These are phyloP conservation scores for Heliocidaris tuberculata DNA, from an alignment of 35 echinoderm and acorn worm genomes.

Conservation along the genomic window DNA sequence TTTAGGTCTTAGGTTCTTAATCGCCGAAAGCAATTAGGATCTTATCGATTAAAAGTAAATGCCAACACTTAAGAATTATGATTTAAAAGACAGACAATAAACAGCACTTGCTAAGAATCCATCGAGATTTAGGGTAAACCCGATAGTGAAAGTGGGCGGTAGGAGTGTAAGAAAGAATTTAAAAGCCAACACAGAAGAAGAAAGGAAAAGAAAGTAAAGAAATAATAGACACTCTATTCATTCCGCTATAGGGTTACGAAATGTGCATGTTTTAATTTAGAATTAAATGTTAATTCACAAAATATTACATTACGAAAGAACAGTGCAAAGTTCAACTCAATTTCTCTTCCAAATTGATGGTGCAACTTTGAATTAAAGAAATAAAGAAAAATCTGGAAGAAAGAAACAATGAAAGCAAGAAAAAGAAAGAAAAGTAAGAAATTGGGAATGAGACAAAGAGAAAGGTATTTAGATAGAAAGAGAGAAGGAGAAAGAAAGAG, in stretches of 20 bases:
- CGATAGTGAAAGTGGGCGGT: too few species aligned
- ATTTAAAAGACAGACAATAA: not conserved
- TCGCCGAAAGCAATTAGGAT: not conserved
- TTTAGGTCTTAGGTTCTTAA: not conserved
- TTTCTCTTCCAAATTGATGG: too few species aligned
- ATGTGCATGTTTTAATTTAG: too few species aligned
- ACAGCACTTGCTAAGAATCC: too few species aligned
- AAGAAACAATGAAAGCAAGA: not conserved
- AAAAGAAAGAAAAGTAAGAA: not conserved
- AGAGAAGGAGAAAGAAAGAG: not conserved
- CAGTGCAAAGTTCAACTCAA: too few species aligned
- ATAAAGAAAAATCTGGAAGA: not conserved
- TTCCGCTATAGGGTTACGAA: too few species aligned
- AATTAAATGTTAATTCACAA: too few species aligned
- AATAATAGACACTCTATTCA: not conserved
- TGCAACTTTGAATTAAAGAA: too few species aligned
- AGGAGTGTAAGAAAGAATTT: not conserved
- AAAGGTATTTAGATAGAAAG: not conserved
- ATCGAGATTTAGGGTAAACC: too few species aligned
- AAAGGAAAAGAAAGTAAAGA: not conserved
- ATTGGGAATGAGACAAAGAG: not conserved
- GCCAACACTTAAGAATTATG: not conserved
- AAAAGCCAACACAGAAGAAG: not conserved
- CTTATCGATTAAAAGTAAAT: slow-evolving; percentile 19
- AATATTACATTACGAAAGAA: too few species aligned